phyloP scores from a whole-genome alignment of 2,113 vertebrate genomes.

The Struthio camelus region DNA sequence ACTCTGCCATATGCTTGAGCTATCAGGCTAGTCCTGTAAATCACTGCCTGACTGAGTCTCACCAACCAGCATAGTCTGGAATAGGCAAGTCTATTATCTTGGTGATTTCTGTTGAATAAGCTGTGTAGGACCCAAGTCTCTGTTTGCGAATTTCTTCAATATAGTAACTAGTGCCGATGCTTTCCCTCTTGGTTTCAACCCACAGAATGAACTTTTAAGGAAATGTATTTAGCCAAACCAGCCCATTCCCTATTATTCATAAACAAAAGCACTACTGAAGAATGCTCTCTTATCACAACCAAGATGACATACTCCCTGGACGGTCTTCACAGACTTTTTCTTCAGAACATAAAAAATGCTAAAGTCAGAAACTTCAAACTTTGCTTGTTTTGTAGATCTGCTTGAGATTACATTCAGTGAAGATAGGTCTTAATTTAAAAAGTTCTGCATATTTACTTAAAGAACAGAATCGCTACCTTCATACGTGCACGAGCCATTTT shows the following conservation, averaged over 20 bases:
- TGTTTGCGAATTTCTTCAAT: not conserved
- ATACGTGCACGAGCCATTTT: not conserved
- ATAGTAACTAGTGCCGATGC: not conserved
- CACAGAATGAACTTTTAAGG: not conserved
- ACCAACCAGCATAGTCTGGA: not conserved
- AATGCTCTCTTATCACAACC: not conserved
- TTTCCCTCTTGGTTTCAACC: not conserved
- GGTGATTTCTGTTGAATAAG: not conserved
- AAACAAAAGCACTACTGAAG: not conserved
- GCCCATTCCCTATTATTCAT: not conserved
- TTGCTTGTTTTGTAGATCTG: not conserved
- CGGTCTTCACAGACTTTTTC: not conserved
- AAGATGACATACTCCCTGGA: not conserved
- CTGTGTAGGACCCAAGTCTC: not conserved
- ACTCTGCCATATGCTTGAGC: not conserved
- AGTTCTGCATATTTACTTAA: not conserved
- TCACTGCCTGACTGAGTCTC: fast-evolving
- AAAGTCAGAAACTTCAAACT: not conserved
- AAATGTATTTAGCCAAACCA: constrained; percentile 27
- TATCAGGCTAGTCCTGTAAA: not conserved
- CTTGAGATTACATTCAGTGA: not conserved
- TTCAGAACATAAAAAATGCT: not conserved
- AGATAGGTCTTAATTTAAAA: not conserved
- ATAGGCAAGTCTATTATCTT: not conserved
- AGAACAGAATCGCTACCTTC: not conserved